Base-by-base conservation (phyloP, 2,797 vertebrate genomes). In the Sparus aurata region DNA sequence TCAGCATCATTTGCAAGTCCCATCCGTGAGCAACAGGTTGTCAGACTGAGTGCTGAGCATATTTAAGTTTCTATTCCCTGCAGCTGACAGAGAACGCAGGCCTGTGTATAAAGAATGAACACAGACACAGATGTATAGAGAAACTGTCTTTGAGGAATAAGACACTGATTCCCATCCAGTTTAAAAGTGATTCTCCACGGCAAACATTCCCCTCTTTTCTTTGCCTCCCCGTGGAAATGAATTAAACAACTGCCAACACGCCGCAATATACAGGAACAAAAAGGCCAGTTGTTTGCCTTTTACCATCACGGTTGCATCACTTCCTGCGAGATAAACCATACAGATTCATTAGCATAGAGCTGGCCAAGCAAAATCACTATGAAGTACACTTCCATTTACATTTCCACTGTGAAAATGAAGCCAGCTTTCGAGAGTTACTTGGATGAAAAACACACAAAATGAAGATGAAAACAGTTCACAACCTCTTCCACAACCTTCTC, bases 11-110 rank as follows among this genome's bases (percentile, higher is more conserved):
- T 75, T 60, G 47, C 64, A 73, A 53, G 22, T 23, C 54, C n/a
- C 41, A 73, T 20, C 58, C 12, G 38, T 11, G 34, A 69, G 68
- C 57, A 63, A 34, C 64, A 84, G 38, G 59, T 50, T 78, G 69
- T 55, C 45, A 46, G 38, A 43, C 11, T 41, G 17, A 30, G 43
- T 15, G 61, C n/a, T 60, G 57, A 73, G 50, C 10, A 57, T 55
- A 43, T 63, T 53, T 61, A 52, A 69, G 85, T 88, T 88, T 89
- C 68, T 13, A 54, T 86, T 85, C 50, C 25, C 63, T 34, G 34
- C 17, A 82, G 63, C 30, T 59, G n/a, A 47, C 15, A 49, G n/a
- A 67, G 55, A 12, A 20, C 61, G 17, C 47, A 64, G 34, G 43
- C 38, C 13, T 30, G 13, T 27, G 25, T 50, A 10, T 49, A 10